Base-by-base conservation (phyloP, 1,140 invertebrate species). In the Papilio polyxenes region DNA sequence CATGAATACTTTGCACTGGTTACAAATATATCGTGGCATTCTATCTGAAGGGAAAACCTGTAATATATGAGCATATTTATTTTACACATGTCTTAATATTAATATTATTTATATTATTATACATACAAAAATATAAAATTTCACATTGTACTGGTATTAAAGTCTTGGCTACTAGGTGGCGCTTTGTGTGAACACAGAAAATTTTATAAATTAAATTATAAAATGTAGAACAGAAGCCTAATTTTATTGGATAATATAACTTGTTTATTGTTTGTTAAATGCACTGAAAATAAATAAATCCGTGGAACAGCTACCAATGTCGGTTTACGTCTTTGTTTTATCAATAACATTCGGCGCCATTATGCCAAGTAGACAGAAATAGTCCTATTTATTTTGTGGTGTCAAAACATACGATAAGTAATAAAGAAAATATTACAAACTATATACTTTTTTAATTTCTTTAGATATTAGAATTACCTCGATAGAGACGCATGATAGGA, bases 401-500 rank as follows among this genome's bases (percentile, higher is more conserved):
- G 86, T 89, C 83, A 75, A 87, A 81, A 81, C 62, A 81, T 65
- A 80, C 31, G 13, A 80, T 48, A 75, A 72, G 8, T 72, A 69
- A 65, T 49, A 53, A 75, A 69, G 40, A 37, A 78, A 65, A 13
- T 76, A 81, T 72, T 23, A 23, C 37, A n/a, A 5, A 65, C 15
- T 37, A 78, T 59, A 48, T 51, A 31, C 77, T 44, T 51, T 80
- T 40, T 13, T 53, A 53, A 81, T 76, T 59, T 7, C 31, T 75
- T 80, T 15, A 82, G 20, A 72, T 82, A 37, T 82, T n/a, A 15
- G 53, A 83, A 82, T 80, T 96, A 97, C 97, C 96, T 97, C 97
- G 82, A 97, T 96, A 72, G 96, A 95, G 83, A 96, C 95, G 87
- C 96, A 97, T 53, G 97, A 96, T 96, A 97, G 96, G 87, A 97